Evolutionary conservation across 2,888 invertebrate genomes (phyloP), one percentile per base, ranked within the genome.

Genomic region (Podotricha telesiphe): DNA sequence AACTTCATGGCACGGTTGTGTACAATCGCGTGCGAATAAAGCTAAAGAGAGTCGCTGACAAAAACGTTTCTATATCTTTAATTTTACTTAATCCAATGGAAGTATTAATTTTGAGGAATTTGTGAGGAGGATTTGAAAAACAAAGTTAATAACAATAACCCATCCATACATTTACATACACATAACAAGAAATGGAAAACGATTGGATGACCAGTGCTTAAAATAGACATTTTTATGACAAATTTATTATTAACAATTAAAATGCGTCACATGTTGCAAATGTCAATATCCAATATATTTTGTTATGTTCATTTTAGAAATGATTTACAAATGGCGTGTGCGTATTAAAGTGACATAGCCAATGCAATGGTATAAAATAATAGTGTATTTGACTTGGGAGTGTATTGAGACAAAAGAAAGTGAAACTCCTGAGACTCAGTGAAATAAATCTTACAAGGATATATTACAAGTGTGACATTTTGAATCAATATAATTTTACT

Each of bases 21-120:
- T n/a, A 45, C 59, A 45, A 45, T 45, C 45, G 59, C 59, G 59
- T 59, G 59, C 59, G 45, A 45, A 45, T 59, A 17, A 45, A 22
- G 45, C 59, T 45, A 45, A 53, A 13, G 45, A 45, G 45, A 45
- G 45, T 28, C n/a, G 10, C 22, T 45, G 22, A 59, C n/a, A 59
- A 45, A 11, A 0, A 59, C 22, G n/a, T n/a, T n/a, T n/a, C n/a
- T 45, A 17, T 28, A 10, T 59, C 11, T 59, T 59, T 22, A 15
- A 55, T 37, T 55, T 37, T 55, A 55, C 10, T 34, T 8, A 28
- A 28, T 15, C 8, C 10, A 34, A 4, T 17, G 7, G 28, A 53
- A 11, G 13, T 42, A 13, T 42, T 28, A n/a, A n/a, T n/a, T n/a
- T n/a, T n/a, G n/a, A n/a, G n/a, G n/a, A n/a, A n/a, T n/a, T n/a